These are phyloP conservation scores for Caenorhabditis briggsae DNA, from an alignment of 1,140 invertebrate genomes.

Conservation along the genomic window DNA sequence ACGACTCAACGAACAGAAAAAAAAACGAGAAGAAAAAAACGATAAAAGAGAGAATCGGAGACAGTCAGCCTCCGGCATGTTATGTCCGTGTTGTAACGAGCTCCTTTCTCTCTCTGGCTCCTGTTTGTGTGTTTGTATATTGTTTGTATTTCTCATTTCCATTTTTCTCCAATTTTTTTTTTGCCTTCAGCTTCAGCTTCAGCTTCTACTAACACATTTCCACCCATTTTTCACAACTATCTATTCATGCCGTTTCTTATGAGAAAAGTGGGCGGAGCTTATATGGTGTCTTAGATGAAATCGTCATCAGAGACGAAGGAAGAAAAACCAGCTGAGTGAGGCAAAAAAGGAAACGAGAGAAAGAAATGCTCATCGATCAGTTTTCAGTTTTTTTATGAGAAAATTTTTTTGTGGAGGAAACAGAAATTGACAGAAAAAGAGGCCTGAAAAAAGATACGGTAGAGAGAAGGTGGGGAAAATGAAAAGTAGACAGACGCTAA, in stretches of 20 bases:
- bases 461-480: too few relatives aligned
- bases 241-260: neutral
- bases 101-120: neutral
- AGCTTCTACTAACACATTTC: slow-evolving; percentile 8
- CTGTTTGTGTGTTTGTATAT: slow-evolving; percentile 53
- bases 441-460: too few relatives aligned
- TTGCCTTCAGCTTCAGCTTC: too few relatives aligned
- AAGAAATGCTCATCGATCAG: neutral
- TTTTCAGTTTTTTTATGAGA: neutral
- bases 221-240: slow-evolving; percentile 50
- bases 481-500: too few relatives aligned
- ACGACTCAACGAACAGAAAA: neutral
- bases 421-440: too few relatives aligned
- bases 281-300: neutral
- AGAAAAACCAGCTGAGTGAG: slow-evolving; percentile 7
- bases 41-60: neutral
- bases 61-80: slow-evolving; percentile 17
- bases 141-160: slow-evolving; percentile 55
- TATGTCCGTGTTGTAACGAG: slow-evolving; percentile 56
- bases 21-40: neutral
- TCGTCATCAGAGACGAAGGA: slow-evolving; percentile 11
- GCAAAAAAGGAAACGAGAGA: neutral
- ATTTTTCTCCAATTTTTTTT: neutral
- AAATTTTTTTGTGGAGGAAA: too few relatives aligned
- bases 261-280: neutral